Base-by-base conservation (phyloP, 1,140 invertebrate species). In the Zophobas atratus region DNA sequence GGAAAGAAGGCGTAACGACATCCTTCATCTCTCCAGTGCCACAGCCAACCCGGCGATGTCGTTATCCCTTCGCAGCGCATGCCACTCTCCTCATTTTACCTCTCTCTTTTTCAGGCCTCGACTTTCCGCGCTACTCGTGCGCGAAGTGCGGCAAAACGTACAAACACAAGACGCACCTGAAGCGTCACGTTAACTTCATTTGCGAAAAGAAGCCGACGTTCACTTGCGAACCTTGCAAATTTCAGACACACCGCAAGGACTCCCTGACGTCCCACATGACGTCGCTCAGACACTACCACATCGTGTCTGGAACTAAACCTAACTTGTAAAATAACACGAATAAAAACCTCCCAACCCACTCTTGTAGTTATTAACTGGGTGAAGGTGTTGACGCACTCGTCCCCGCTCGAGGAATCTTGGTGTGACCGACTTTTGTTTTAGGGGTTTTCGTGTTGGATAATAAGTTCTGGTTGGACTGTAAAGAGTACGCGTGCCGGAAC, bases 171-270 rank as follows among this genome's bases (percentile, higher is more conserved):
- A 57, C 73, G 20, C 75, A 79, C 32, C 72, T 84, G 4, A 57
- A 53, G 5, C 81, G 80, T 8, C 86, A 86, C 76, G 56, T 83
- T 1, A 81, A 81, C 38, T 84, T 79, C 60, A 80, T 85, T 57
- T 86, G 86, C 72, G 84, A 83, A 4, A 79, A 82, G 48, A 72
- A 75, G 6, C 48, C 51, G 70, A 38, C 89, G 80, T 93, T 92
- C 86, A 87, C 89, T 82, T 92, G 92, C 81, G 89, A 90, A 34
- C 86, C 88, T 60, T 90, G 86, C 67, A 43, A 75, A 57, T 75
- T 39, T 39, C 56, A 41, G 48, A 57, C 72, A 2, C 53, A 55
- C 38, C 35, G 72, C 6, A 75, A 75, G 36, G 72, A 75, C 38
- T 41, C 49, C 3, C 33, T 75, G 8, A 36, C 56, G 41, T 8